phyloP scores from a whole-genome alignment of 1,140 invertebrate genomes.

The Notospermus geniculatus region DNA sequence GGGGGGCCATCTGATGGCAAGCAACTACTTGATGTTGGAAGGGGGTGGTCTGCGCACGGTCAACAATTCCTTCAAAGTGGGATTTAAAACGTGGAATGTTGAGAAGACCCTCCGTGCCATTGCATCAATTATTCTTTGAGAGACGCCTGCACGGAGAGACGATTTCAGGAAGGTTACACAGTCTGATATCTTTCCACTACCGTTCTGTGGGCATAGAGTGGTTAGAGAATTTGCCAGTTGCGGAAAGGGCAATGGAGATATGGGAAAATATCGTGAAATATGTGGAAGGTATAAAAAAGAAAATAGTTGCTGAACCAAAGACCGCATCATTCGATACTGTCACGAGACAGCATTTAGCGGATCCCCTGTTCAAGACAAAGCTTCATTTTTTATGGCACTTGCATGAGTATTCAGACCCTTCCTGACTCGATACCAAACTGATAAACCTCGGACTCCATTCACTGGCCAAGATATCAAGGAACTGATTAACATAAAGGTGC shows the following conservation, averaged over 20 bases:
- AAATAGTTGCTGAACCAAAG: not conserved
- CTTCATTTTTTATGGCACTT: not conserved
- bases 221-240: not conserved
- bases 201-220: not conserved
- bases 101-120: not conserved
- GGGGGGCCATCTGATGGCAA: not conserved
- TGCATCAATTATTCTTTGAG: not conserved
- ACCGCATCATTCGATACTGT: not conserved
- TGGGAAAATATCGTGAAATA: not conserved
- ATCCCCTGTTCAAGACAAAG: not conserved
- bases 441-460: not conserved
- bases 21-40: not conserved
- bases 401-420: not conserved
- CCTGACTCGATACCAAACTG: not conserved
- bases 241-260: not conserved
- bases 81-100: not conserved
- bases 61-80: not conserved
- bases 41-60: not conserved
- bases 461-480: not conserved
- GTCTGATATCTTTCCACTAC: not conserved
- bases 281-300: not conserved
- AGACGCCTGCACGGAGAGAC: not conserved
- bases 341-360: not conserved
- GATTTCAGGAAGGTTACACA: not conserved
- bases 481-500: not conserved